Evolutionary conservation across 2,113 vertebrate species (phyloP), one percentile per base, ranked within the genome.

Genomic region (Mastomys coucha): DNA sequence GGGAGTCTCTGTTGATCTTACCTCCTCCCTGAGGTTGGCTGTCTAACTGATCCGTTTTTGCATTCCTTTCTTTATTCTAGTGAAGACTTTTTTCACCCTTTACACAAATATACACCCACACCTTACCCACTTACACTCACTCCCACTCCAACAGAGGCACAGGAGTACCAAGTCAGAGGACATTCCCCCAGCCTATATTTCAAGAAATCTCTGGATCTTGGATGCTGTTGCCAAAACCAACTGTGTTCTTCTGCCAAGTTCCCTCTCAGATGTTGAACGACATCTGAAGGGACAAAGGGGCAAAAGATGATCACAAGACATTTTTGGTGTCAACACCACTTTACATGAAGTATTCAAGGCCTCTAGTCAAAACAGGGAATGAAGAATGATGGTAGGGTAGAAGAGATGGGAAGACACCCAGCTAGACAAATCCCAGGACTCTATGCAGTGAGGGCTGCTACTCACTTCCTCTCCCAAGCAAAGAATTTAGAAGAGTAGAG

Each of bases 1-100:
- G 70, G 92, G 81, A 89, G 8, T 93, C 94, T 73, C 94, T 70
- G 60, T 63, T 70, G 76, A 19, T 24, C 33, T 97, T 94, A 96
- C 84, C 91, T 78, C 11, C 1, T 72, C 92, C 89, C 33, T 1
- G 33, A 49, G n/a, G 31, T 90, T 97, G 93, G 16, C 88, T 93
- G 69, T 70, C 89, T 93, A 86, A 91, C 85, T 95, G 92, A 98
- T 96, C 26, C 31, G 63, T 69, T 69, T 7, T 65, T 96, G 58
- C 90, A 95, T 97, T 97, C 70, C 96, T 98, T 94, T 87, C 58
- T 91, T 88, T 90, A 96, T 97, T 84, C 87, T 88, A 91, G 77
- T 80, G 77, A 93, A 97, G 89, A 93, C 70, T 91, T 36, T 85
- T 95, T 90, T 91, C 78, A 90, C 49, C 36, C 76, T 95, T 89